Evolutionary conservation across 1,140 invertebrate genomes (phyloP).

Genomic region (Drosophila biarmipes): DNA sequence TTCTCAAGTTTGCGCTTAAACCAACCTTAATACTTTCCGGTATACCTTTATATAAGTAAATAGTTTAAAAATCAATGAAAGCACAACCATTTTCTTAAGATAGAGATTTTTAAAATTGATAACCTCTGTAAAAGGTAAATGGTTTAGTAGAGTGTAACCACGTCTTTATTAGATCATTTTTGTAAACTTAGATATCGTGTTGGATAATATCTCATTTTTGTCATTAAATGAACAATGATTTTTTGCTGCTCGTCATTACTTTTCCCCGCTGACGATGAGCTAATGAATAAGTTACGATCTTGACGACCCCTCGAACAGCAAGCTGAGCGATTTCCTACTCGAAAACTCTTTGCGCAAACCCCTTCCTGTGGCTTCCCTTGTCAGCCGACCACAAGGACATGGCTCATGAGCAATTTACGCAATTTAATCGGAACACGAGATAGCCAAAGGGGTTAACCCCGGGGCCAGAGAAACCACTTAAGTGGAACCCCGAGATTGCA

Average conservation of each 20-base stretch:
- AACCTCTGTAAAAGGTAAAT: neutral
- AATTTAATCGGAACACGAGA: constrained; percentile 43
- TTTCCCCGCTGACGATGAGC: constrained; percentile 8
- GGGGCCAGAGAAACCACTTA: constrained; percentile 66
- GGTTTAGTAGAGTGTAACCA: neutral
- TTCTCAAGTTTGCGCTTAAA: constrained; percentile 9
- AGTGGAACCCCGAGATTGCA: constrained; percentile 61
- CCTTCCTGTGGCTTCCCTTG: constrained; percentile 43
- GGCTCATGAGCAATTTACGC: constrained; percentile 25
- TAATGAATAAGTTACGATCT: constrained; percentile 26
- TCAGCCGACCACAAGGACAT: constrained; percentile 28
- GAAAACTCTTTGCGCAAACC: constrained; percentile 8
- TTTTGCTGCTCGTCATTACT: constrained; percentile 11
- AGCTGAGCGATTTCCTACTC: constrained; percentile 22
- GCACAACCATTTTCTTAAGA: no score
- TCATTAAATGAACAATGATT: constrained; percentile 11
- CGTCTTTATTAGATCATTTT: neutral
- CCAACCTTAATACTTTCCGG: constrained; percentile 1
- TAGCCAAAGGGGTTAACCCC: constrained; percentile 30
- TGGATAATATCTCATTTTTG: neutral
- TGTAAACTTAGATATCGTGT: neutral
- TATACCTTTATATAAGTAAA: neutral
- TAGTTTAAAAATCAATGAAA: neutral
- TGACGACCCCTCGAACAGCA: neutral
- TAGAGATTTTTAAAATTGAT: neutral